phyloP scores from a whole-genome alignment of 2,888 invertebrate species.

The Ichneumoninae sp. region DNA sequence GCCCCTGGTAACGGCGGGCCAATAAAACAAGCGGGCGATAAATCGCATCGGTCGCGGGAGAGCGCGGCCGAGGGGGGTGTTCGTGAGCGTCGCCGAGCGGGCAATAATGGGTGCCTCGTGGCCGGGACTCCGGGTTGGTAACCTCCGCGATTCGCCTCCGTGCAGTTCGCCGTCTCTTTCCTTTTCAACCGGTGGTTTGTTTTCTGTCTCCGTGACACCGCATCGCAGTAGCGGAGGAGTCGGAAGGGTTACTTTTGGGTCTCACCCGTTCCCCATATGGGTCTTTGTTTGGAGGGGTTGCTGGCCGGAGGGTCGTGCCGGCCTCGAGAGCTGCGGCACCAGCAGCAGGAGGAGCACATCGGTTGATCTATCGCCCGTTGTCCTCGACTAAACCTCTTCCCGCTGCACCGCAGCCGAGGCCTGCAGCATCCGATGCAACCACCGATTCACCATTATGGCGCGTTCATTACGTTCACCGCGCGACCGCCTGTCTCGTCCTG shows the following conservation, averaged over 20 bases:
- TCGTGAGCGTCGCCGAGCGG: constrained; percentile 76
- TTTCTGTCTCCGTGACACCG: constrained; percentile 1
- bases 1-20: constrained; percentile 73
- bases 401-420: constrained; percentile 49
- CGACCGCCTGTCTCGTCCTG: constrained; percentile 18
- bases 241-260: constrained; percentile 73
- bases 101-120: constrained; percentile 78
- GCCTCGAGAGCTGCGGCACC: constrained; percentile 36
- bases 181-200: constrained; percentile 27
- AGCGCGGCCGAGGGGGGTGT: constrained; percentile 30
- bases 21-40: constrained; percentile 81
- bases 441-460: constrained; percentile 38
- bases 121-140: constrained; percentile 59
- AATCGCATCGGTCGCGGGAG: constrained; percentile 73
- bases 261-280: constrained; percentile 32
- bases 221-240: constrained; percentile 62
- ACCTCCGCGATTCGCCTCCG: constrained; percentile 40
- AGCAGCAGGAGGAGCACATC: constrained; percentile 24
- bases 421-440: constrained; percentile 28
- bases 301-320: constrained; percentile 68
- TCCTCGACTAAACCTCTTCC: constrained; percentile 67
- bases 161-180: constrained; percentile 17
- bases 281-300: constrained; percentile 47
- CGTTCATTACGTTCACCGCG: constrained; percentile 49
- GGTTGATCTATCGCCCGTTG: constrained; percentile 73